phyloP scores from a whole-genome alignment of 1,140 invertebrate species.

The Delia radicum region DNA sequence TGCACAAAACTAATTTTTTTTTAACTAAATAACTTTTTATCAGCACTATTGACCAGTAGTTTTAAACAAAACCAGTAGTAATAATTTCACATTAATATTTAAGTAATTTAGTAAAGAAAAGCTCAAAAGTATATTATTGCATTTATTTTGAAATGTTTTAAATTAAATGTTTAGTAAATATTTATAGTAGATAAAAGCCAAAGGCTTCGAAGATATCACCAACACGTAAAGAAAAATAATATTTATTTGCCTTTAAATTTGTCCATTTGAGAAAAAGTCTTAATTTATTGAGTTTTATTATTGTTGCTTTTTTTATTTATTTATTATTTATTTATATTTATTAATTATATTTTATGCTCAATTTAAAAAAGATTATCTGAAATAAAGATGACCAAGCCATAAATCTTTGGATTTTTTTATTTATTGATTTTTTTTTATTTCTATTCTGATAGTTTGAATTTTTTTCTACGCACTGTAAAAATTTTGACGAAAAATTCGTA shows the following conservation, averaged over 20 bases:
- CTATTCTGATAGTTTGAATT: too few species aligned
- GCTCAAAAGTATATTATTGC: conserved; percentile 13
- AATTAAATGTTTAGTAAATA: not conserved
- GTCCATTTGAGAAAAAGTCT: not conserved
- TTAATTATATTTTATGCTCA: too few species aligned
- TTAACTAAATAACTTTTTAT: not conserved
- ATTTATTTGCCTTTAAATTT: not conserved
- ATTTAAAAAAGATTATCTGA: too few species aligned
- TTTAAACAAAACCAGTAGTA: not conserved
- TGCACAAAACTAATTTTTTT: not conserved
- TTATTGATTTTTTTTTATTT: too few species aligned
- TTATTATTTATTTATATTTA: too few species aligned
- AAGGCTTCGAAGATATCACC: not conserved
- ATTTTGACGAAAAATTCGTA: too few species aligned
- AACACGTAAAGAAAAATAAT: not conserved
- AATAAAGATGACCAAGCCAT: too few species aligned
- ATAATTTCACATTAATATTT: not conserved
- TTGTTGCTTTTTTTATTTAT: too few species aligned
- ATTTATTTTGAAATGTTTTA: conserved; percentile 20
- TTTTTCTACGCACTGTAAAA: too few species aligned
- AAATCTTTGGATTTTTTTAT: too few species aligned
- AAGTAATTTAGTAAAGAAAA: not conserved
- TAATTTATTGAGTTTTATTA: too few species aligned
- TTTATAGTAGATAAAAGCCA: not conserved
- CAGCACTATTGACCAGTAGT: conserved; percentile 12